Evolutionary conservation across 64 coral and sea anemone species (phyloP).

Genomic region (Dendronephthya gigantea): DNA sequence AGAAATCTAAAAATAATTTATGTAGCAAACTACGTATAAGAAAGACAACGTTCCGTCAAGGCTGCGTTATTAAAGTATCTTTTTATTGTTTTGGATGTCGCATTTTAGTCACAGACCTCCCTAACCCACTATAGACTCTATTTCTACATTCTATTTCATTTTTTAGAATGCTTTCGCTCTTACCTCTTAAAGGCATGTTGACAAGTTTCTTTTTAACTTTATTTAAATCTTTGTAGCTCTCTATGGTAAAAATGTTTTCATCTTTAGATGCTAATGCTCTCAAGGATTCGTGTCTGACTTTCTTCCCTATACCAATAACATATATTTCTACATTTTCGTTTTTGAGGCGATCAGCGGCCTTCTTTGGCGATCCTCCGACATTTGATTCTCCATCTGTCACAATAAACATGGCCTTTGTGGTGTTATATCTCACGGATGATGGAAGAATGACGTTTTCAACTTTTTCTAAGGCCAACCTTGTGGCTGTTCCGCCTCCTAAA

Average conservation of each 20-base stretch:
- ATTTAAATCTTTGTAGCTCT: neutral
- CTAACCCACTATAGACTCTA: no score
- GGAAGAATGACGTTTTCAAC: constrained; percentile 25
- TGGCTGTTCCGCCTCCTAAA: constrained; percentile 67
- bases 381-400: constrained; percentile 64
- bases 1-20: neutral
- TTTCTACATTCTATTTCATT: neutral
- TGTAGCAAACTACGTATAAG: no score
- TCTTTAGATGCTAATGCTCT: neutral
- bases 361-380: constrained; percentile 51
- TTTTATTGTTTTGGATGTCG: no score
- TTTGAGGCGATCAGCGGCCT: constrained; percentile 29
- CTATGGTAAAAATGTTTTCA: neutral
- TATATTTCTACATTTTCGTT: constrained; percentile 65
- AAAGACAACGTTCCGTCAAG: no score
- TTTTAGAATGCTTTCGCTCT: neutral
- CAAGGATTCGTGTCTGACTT: neutral
- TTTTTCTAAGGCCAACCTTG: constrained; percentile 42
- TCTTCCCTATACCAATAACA: constrained; percentile 37
- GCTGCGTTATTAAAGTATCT: no score
- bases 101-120: no score
- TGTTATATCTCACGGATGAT: neutral
- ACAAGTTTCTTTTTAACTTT: neutral
- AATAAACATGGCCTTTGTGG: constrained; percentile 57
- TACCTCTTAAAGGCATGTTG: neutral